Conservation (phyloP, 2,113 vertebrate genomes). For the Octodon degus region DNA sequence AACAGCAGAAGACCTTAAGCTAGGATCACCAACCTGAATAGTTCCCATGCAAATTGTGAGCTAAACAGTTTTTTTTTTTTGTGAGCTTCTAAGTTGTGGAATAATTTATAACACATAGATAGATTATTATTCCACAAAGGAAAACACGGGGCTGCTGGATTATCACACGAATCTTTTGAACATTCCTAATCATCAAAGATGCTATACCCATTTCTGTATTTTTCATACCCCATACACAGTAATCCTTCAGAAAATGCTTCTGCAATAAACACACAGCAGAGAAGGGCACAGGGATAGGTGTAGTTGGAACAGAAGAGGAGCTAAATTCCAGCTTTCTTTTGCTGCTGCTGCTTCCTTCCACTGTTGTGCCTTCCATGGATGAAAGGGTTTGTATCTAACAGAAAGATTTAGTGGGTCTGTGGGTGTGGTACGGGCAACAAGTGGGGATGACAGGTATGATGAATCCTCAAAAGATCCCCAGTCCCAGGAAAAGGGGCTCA, state of each 20-base stretch:
- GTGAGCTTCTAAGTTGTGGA: not conserved
- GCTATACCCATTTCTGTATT: not conserved
- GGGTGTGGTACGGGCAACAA: not conserved
- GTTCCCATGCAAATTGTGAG: not conserved
- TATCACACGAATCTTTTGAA: not conserved
- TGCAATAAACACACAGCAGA: not conserved
- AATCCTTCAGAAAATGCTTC: not conserved
- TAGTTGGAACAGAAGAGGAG: not conserved
- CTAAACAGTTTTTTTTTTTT: not conserved
- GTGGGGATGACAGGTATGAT: not conserved
- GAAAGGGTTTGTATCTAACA: not conserved
- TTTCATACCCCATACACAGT: not conserved
- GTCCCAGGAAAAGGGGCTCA: not conserved
- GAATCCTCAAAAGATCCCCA: not conserved
- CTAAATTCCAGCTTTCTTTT: not conserved
- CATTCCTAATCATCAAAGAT: not conserved
- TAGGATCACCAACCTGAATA: not conserved
- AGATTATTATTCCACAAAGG: not conserved
- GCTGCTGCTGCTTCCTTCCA: not conserved
- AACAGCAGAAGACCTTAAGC: not conserved
- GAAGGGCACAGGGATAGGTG: not conserved
- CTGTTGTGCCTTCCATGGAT: not conserved
- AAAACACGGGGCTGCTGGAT: not conserved
- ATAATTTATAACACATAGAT: not conserved
- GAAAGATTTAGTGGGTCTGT: not conserved